Percentiles rank a stretch among this genome's conserved stretches.
phyloP scores from a whole-genome alignment of 2,888 invertebrate genomes.

The Palloptera scutellata region DNA sequence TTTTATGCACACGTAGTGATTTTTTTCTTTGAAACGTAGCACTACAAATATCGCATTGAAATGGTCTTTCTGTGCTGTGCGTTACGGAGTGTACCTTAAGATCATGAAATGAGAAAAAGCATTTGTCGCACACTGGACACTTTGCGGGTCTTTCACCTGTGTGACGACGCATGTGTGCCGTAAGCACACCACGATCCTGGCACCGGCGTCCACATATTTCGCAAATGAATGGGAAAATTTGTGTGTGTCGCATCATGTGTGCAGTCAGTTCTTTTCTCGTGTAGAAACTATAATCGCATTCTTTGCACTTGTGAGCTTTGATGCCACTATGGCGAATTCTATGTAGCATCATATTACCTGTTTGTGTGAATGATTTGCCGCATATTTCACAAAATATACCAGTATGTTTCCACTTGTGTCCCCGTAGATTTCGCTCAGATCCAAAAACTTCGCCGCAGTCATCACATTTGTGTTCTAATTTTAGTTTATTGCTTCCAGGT shows the following conservation, averaged over 20 bases:
- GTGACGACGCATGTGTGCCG: slow-evolving; percentile 56
- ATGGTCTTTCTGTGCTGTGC: slow-evolving; percentile 55
- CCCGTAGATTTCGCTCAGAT: slow-evolving; percentile 50
- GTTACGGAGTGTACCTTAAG: slow-evolving; percentile 59
- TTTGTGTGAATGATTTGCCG: slow-evolving; percentile 55
- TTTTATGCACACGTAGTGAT: slow-evolving; percentile 57
- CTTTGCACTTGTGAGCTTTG: slow-evolving; percentile 55
- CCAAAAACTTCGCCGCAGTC: slow-evolving; percentile 52
- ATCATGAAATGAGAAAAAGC: slow-evolving; percentile 56
- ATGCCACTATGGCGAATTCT: slow-evolving; percentile 58
- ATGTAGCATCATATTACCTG: slow-evolving; percentile 57
- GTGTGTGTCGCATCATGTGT: slow-evolving; percentile 56
- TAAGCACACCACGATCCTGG: slow-evolving; percentile 56
- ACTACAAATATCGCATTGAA: slow-evolving; percentile 46
- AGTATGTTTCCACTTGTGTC: slow-evolving; percentile 57
- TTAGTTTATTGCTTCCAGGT: slow-evolving; percentile 11
- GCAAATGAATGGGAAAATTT: slow-evolving; percentile 54
- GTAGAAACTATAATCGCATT: slow-evolving; percentile 55
- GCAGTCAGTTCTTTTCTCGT: slow-evolving; percentile 54
- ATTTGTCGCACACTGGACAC: slow-evolving; percentile 54
- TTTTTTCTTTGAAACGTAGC: slow-evolving; percentile 60
- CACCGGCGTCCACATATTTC: slow-evolving; percentile 56
- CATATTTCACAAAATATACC: slow-evolving; percentile 60
- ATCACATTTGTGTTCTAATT: slow-evolving; percentile 46
- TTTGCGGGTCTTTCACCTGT: slow-evolving; percentile 57